phyloP scores from a whole-genome alignment of 1,140 invertebrate genomes.

The Pseudomyrmex dendroicus region DNA sequence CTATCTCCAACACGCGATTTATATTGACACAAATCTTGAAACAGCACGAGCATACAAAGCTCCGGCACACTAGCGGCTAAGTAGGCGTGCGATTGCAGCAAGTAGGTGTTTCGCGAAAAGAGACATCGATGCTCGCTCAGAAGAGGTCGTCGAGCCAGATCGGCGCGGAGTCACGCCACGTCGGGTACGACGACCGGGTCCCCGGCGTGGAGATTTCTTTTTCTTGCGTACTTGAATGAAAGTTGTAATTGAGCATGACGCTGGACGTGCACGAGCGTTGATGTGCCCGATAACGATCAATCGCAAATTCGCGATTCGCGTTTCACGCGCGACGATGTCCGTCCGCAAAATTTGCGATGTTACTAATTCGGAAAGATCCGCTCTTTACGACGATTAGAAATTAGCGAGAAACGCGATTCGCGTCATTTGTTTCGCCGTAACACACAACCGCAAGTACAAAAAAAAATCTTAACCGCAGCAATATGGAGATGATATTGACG shows the following conservation, averaged over 20 bases:
- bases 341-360: not conserved
- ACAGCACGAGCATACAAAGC: not conserved
- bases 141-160: conserved; percentile 61
- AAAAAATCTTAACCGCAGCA: conserved; percentile 1
- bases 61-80: conserved; percentile 31
- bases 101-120: conserved; percentile 47
- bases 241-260: conserved; percentile 51
- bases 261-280: not conserved
- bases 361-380: conserved; percentile 40
- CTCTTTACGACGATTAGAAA: conserved; percentile 37
- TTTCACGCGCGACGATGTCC: not conserved
- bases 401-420: not conserved
- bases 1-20: not conserved
- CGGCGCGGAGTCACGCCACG: conserved; percentile 45
- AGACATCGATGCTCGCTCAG: conserved; percentile 66
- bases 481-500: not conserved
- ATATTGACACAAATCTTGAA: conserved; percentile 3
- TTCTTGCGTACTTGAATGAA: conserved; percentile 61
- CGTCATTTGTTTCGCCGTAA: conserved; percentile 17
- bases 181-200: conserved; percentile 43
- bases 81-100: conserved; percentile 49
- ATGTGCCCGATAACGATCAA: not conserved
- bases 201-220: conserved; percentile 59
- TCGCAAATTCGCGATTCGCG: not conserved
- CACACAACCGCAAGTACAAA: not conserved